Percentiles rank a stretch among this genome's conserved stretches.
phyloP scores from a whole-genome alignment of 2,888 invertebrate species.

The Eulithis testata region DNA sequence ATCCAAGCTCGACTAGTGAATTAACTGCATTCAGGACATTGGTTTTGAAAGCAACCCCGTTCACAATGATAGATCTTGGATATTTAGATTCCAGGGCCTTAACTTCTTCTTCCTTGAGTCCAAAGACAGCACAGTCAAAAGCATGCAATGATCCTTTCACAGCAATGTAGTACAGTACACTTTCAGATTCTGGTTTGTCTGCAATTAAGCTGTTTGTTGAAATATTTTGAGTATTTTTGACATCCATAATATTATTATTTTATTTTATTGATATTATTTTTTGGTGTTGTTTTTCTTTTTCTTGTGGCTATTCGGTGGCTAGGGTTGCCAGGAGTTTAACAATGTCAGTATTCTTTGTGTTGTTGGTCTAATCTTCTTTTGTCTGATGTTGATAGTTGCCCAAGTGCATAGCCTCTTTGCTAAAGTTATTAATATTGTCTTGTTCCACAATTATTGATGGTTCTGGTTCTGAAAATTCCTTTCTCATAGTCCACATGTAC shows the following conservation, averaged over 20 bases:
- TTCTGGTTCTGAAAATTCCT: slow-evolving; percentile 93
- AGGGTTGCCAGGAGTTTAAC: no score
- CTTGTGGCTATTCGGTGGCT: no score
- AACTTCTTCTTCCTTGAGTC: slow-evolving; percentile 88
- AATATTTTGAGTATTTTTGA: slow-evolving; percentile 66
- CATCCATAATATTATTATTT: slow-evolving; percentile 64
- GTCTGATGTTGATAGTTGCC: slow-evolving; percentile 70
- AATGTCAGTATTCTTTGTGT: slow-evolving; percentile 25
- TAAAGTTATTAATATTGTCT: slow-evolving; percentile 86
- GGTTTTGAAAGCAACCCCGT: slow-evolving; percentile 89
- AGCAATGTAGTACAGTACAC: slow-evolving; percentile 88
- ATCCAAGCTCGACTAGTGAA: slow-evolving; percentile 90
- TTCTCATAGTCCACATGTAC: slow-evolving; percentile 97
- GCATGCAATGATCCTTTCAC: slow-evolving; percentile 92
- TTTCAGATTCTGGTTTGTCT: slow-evolving; percentile 71
- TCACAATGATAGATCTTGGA: slow-evolving; percentile 87
- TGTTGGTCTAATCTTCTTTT: slow-evolving; percentile 78
- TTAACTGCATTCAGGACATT: slow-evolving; percentile 89
- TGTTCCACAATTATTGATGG: slow-evolving; percentile 86
- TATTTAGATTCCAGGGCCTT: slow-evolving; percentile 89
- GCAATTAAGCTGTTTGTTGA: slow-evolving; percentile 57
- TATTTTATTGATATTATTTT: not conserved
- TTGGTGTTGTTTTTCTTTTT: no score
- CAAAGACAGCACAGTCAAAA: slow-evolving; percentile 90
- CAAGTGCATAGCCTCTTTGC: slow-evolving; percentile 83